Evolutionary conservation across 1,140 invertebrate species (phyloP), one percentile per base, ranked within the genome.

Genomic region (Cydia splendana): DNA sequence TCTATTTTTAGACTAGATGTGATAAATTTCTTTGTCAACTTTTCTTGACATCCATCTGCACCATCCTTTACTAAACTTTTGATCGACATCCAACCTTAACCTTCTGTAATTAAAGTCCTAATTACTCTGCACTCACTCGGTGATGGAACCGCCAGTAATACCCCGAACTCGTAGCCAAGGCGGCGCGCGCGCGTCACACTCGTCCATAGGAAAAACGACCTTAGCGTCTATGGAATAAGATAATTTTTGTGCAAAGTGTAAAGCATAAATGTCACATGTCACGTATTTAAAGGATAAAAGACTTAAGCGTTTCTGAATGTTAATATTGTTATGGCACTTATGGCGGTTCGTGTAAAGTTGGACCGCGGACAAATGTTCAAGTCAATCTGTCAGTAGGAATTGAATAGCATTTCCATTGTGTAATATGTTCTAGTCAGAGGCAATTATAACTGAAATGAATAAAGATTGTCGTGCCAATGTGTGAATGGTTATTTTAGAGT

Each of bases 61-160:
- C 53, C n/a, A 18, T 18, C 15, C 53, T 57, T 57, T 18, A 57
- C 18, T n/a, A 57, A 57, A 7, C 53, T 18, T 5, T 0, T 4
- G 0, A 7, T n/a, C 53, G 53, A 57, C 7, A 18, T 57, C n/a
- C 53, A 2, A 57, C 53, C 53, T n/a, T 18, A 3, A 57, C 53
- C 5, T 1, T 15, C 5, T 20, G n/a, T 18, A 57, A 18, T 18
- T 57, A 57, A 18, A 57, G 53, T 57, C 53, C 13, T 18, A 57
- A 57, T 57, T 57, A 57, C 53, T 18, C 53, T 57, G 53, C 7
- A 57, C 15, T 57, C 20, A 57, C 53, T 5, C 28, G 6, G 15
- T 69, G 65, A 69, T 34, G 65, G 30, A 38, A 65, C 15, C 65
- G 65, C 34, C 65, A 34, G 65, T 38, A 69, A 69, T 69, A 69